A percentile compares a stretch with the other conserved stretches of the same genome.
Conservation (phyloP, 2,888 invertebrate genomes). For the Ormyrus labotus region DNA sequence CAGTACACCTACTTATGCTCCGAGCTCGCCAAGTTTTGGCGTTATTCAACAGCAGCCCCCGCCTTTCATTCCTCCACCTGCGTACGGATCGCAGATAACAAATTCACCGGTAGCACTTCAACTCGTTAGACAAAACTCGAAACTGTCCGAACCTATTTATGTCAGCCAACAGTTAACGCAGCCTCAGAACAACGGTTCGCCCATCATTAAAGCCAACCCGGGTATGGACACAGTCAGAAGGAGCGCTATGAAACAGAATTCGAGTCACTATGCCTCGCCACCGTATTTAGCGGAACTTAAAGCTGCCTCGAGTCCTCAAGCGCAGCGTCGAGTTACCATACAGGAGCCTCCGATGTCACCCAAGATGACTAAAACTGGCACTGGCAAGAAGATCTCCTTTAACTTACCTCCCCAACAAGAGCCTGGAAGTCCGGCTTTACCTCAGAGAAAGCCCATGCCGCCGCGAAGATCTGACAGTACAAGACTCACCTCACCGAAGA, state of each 20-base stretch:
- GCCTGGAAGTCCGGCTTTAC: constrained; percentile 79
- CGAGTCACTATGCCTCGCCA: constrained; percentile 71
- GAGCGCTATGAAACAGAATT: constrained; percentile 71
- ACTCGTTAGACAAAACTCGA: constrained; percentile 68
- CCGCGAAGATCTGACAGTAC: constrained; percentile 86
- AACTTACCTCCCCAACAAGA: constrained; percentile 78
- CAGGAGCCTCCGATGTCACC: constrained; percentile 79
- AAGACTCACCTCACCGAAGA: constrained; percentile 81
- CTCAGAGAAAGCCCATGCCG: constrained; percentile 81
- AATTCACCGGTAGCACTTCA: constrained; percentile 62
- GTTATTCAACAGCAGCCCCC: constrained; percentile 63
- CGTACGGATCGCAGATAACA: constrained; percentile 38
- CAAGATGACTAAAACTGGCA: constrained; percentile 77
- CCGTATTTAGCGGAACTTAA: constrained; percentile 80
- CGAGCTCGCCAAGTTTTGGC: constrained; percentile 67
- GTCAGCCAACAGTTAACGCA: constrained; percentile 57
- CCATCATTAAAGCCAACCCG: constrained; percentile 67
- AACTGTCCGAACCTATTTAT: constrained; percentile 66
- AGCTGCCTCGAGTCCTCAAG: constrained; percentile 77
- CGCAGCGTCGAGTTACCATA: constrained; percentile 81
- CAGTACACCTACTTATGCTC: constrained; percentile 69
- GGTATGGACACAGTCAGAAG: constrained; percentile 72
- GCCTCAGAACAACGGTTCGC: constrained; percentile 56
- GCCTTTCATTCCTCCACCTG: constrained; percentile 63
- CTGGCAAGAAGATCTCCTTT: constrained; percentile 82